Base-by-base conservation (phyloP, 2,888 invertebrate genomes). In the Pheosia tremula region DNA sequence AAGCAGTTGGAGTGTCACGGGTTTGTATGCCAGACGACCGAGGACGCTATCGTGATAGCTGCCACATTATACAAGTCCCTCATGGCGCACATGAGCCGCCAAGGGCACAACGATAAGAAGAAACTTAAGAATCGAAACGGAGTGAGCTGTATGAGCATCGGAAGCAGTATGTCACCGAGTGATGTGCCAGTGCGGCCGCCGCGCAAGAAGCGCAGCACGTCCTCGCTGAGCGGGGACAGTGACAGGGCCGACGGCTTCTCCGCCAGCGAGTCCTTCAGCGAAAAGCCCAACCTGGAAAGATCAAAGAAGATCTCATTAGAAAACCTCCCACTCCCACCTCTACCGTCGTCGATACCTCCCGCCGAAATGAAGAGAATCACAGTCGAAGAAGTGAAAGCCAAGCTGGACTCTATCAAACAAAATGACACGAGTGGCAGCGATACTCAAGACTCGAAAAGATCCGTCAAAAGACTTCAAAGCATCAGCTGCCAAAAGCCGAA, bases 1-100 rank as follows among this genome's bases (percentile, higher is more conserved):
- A 97, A 97, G 82, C 95, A 97, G 75, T 90, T 98, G 68, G 97
- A 98, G 92, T 98, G 98, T 88, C 98, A 98, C 93, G 98, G 97
- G 56, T 98, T 98, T 89, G 97, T 97, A 75, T 98, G 98, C 88
- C 96, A 96, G 87, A 96, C 96, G 78, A 96, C 97, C 45, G 98
- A 98, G 90, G 98, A 98, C 88, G 98, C 98, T 68, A 97, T 98
- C 50, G 97, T 98, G 0, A 97, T 98, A 77, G 98, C 98, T 11
- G 98, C 98, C 56, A 98, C 98, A 68, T 94, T 98, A 73, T 98
- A 98, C 90, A 97, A 98, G 89, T 97, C 97, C 47, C 94, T 98
- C 61, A 96, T 98, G 94, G 96, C 97, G 65, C 97, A 97, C 81
- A 96, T 97, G 94, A 96, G 95, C 85, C 94, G 95, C 64, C 93